Evolutionary conservation across 2,888 invertebrate genomes (phyloP), one percentile per base, ranked within the genome.

Genomic region (Nomada ruficornis): DNA sequence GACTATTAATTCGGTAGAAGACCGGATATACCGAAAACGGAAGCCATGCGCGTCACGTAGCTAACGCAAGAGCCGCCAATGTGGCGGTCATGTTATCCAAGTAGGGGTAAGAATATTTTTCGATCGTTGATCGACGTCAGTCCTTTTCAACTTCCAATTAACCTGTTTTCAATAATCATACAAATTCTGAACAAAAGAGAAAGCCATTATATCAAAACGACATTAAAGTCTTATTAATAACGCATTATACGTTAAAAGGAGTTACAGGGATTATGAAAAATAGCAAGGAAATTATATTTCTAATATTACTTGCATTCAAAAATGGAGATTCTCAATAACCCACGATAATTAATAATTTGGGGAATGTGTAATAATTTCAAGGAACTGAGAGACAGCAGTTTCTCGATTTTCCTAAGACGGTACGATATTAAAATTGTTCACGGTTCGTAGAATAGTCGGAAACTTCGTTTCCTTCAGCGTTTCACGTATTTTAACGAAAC

Each of bases 11-110:
- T 67, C 77, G 62, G 60, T 64, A 59, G 79, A 75, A 83, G 84
- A 62, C 86, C 90, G 90, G 91, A 91, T 89, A 83, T 60, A 69
- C 89, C 90, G 80, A 90, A 91, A 91, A 89, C 85, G 91, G 90
- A 90, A 90, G 85, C 82, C 86, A 88, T 86, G 89, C 78, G 85
- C 86, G 85, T 89, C 89, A 89, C 90, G 89, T 88, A 84, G 84
- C 70, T 11, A 42, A 15, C 73, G 65, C 71, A 80, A 77, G 26
- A 69, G 63, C 63, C 65, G 20, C 10, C 62, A 57, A n/a, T n/a
- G 59, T 36, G 74, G 63, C 57, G 62, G 23, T 57, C 10, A 26
- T 18, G 57, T n/a, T 23, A 29, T 15, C 71, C 71, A 75, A 81
- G 68, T 50, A 72, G 11, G 62, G 75, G 44, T 47, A 59, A 54